These are phyloP conservation scores for Hypomecis punctinalis DNA, from an alignment of 2,888 invertebrate genomes.

Conservation along the genomic window DNA sequence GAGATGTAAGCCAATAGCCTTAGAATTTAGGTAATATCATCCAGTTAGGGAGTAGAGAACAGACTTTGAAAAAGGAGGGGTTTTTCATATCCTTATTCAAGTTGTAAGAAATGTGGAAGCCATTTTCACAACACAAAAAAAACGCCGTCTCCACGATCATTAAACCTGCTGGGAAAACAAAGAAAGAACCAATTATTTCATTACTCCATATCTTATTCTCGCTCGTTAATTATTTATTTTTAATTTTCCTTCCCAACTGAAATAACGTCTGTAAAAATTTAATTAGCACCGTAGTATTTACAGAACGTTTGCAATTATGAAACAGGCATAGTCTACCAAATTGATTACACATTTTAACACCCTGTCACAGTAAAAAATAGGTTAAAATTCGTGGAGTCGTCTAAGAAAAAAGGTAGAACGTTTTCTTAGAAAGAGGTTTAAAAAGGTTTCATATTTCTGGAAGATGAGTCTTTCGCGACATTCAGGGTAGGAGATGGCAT, in stretches of 20 bases:
- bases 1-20: too few species aligned
- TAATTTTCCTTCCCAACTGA: constrained; percentile 41
- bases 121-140: too few species aligned
- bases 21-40: too few species aligned
- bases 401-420: not conserved
- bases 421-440: constrained; percentile 11
- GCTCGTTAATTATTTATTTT: constrained; percentile 9
- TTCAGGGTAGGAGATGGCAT: constrained; percentile 56
- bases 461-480: constrained; percentile 35
- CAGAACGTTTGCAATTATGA: constrained; percentile 65
- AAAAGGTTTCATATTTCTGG: constrained; percentile 4
- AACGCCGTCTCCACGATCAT: too few species aligned
- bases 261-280: constrained; percentile 58
- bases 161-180: too few species aligned
- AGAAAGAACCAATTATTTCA: not conserved
- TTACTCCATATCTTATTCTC: not conserved
- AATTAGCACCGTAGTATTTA: constrained; percentile 71
- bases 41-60: too few species aligned
- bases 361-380: constrained; percentile 10
- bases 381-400: not conserved
- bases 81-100: too few species aligned
- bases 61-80: too few species aligned
- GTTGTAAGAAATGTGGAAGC: too few species aligned
- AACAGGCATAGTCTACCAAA: constrained; percentile 50
- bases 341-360: constrained; percentile 31